Conservation (phyloP, 2,797 vertebrate genomes). For the Enteromius mattozi region DNA sequence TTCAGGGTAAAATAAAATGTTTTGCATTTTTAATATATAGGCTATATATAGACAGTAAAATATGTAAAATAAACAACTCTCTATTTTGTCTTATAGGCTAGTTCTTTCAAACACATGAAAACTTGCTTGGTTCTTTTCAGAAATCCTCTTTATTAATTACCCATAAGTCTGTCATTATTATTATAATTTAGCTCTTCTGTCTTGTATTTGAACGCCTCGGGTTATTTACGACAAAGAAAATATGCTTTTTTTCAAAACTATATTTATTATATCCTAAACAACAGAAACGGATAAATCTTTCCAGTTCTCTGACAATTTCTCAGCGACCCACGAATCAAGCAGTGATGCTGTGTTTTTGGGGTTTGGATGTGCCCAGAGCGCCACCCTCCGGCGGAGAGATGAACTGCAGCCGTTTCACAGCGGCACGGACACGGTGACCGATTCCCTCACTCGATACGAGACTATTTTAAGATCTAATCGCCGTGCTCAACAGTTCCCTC, state of each 20-base stretch:
- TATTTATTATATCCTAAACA: background rate
- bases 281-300: background rate
- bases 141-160: background rate
- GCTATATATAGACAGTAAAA: too few relatives aligned
- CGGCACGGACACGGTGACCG: background rate
- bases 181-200: background rate
- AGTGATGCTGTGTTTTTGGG: background rate
- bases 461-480: conserved; percentile 20
- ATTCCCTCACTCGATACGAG: background rate
- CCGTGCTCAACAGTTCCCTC: background rate
- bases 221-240: background rate
- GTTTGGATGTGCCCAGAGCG: conserved; percentile 54
- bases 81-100: background rate
- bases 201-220: background rate
- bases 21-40: too few relatives aligned
- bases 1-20: background rate
- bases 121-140: background rate
- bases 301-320: background rate
- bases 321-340: conserved; percentile 4
- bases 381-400: conserved; percentile 27
- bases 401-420: background rate
- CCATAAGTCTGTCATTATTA: background rate
- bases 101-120: background rate
- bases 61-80: background rate
- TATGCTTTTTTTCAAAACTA: background rate